Evolutionary conservation across 2,113 vertebrate genomes (phyloP).

Genomic region (Alectura lathami): DNA sequence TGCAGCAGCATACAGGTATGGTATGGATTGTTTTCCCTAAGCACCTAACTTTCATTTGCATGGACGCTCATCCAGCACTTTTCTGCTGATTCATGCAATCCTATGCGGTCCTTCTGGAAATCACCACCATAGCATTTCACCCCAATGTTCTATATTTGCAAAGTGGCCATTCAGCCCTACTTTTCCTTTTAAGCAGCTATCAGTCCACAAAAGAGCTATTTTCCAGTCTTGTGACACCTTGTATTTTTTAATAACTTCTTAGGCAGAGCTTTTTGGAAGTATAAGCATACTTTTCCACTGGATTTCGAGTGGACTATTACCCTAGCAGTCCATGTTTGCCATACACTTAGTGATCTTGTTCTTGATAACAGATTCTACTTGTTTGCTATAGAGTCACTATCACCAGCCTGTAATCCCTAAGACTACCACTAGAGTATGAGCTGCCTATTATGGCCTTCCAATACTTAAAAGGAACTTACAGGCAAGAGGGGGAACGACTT

Average conservation of each 20-base stretch:
- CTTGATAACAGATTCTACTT: not conserved
- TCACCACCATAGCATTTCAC: not conserved
- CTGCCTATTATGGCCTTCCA: not conserved
- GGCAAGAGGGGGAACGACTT: no score
- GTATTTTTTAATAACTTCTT: not conserved
- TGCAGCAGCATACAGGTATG: not conserved
- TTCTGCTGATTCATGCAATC: not conserved
- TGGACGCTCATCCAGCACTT: not conserved
- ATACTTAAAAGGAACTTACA: no score
- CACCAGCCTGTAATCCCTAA: not conserved
- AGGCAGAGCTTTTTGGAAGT: not conserved
- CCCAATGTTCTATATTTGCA: not conserved
- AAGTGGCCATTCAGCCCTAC: not conserved
- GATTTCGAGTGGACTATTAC: not conserved
- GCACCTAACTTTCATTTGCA: not conserved
- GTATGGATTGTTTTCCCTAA: not conserved
- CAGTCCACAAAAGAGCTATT: not conserved
- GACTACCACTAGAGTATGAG: not conserved
- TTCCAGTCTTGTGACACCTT: no score
- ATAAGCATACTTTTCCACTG: not conserved
- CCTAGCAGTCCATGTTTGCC: not conserved
- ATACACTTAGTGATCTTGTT: not conserved
- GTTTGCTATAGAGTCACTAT: not conserved
- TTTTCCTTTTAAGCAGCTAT: not conserved
- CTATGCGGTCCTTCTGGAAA: not conserved